Percentiles rank a stretch among this genome's conserved stretches.
Conservation (phyloP, 2,113 vertebrate species). For the Empidonax traillii region DNA sequence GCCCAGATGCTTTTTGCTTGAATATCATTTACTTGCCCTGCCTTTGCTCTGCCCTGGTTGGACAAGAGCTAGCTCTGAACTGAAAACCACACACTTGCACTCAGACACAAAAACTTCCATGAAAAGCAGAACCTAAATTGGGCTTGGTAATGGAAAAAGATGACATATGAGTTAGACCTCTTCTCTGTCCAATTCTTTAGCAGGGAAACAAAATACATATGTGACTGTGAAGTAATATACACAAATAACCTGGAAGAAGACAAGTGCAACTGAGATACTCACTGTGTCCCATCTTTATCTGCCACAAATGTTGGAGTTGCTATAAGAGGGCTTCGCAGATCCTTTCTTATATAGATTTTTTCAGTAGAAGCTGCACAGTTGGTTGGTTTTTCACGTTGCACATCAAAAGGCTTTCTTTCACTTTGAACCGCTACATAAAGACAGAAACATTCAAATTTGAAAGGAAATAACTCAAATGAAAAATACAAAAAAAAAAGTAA, state of each 20-base stretch:
- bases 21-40: background rate
- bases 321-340: constrained; percentile 92
- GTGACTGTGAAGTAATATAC: background rate
- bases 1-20: background rate
- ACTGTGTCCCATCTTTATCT: constrained; percentile 90
- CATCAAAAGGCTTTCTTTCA: constrained; percentile 94
- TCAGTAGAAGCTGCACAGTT: constrained; percentile 98
- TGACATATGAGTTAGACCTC: background rate
- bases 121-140: background rate
- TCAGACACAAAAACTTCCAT: background rate
- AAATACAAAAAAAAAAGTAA: background rate
- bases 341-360: constrained; percentile 98
- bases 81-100: background rate
- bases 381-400: constrained; percentile 92
- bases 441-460: constrained; percentile 19
- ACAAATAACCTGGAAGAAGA: background rate
- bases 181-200: background rate
- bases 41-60: background rate
- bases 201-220: background rate
- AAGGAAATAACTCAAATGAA: background rate
- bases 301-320: constrained; percentile 97
- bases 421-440: constrained; percentile 90
- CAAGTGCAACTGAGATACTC: background rate
- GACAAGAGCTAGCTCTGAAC: background rate
- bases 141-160: background rate